Conservation (phyloP, 2,888 invertebrate genomes). For the Macrosiphum euphorbiae region DNA sequence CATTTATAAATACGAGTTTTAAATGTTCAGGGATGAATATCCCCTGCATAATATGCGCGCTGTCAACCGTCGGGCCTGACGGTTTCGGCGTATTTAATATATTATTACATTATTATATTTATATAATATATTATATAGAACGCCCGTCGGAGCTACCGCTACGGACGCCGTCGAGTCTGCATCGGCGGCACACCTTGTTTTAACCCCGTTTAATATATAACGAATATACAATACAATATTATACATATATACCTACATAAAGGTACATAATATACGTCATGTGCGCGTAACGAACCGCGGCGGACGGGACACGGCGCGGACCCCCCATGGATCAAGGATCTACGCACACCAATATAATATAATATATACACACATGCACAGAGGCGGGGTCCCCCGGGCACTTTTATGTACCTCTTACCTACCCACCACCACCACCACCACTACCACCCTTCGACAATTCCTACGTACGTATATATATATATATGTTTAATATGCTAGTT, state of each 20-base stretch:
- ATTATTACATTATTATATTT: background rate
- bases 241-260: background rate
- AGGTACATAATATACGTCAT: background rate
- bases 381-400: conserved; percentile 41
- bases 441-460: background rate
- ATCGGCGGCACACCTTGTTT: conserved; percentile 1
- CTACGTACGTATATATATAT: background rate
- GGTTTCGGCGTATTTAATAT: background rate
- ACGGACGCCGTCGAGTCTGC: conserved; percentile 9
- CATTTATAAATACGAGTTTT: background rate
- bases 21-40: background rate
- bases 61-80: background rate
- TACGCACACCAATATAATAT: background rate
- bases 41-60: background rate
- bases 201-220: background rate
- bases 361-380: background rate
- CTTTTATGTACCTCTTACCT: background rate
- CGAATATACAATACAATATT: background rate
- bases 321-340: conserved; percentile 29
- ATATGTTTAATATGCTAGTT: background rate
- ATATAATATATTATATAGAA: background rate
- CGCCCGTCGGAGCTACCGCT: no score
- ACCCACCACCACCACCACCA: background rate
- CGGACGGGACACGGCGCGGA: background rate
- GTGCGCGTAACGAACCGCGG: conserved; percentile 32